Evolutionary conservation across 2,888 invertebrate species (phyloP).

Genomic region (Eupithecia abbreviata): DNA sequence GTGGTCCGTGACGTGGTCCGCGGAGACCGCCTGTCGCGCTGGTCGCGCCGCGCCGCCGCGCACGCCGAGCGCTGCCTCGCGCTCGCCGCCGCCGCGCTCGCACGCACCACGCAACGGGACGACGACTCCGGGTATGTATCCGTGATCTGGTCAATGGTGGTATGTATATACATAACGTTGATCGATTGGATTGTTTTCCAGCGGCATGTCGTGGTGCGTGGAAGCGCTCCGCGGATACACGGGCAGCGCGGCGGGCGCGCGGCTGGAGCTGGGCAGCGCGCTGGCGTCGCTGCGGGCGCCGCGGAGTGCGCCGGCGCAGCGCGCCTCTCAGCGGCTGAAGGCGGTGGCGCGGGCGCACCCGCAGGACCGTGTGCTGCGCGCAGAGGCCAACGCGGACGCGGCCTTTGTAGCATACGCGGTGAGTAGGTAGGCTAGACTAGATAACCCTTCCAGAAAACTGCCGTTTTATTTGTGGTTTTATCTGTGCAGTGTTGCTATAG

Average conservation of each 20-base stretch:
- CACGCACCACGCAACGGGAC: conserved; percentile 59
- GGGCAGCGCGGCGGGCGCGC: conserved; percentile 88
- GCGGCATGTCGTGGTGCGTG: conserved; percentile 91
- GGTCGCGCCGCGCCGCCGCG: conserved; percentile 74
- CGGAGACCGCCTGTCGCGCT: conserved; percentile 74
- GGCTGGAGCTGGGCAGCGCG: conserved; percentile 94
- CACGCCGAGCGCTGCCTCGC: conserved; percentile 78
- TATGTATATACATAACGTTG: too few species aligned
- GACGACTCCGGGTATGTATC: conserved; percentile 62
- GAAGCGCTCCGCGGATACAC: conserved; percentile 95
- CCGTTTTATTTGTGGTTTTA: too few species aligned
- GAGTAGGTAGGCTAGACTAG: conserved; percentile 29
- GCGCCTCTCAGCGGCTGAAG: conserved; percentile 68
- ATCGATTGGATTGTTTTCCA: conserved; percentile 33
- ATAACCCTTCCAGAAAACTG: too few species aligned
- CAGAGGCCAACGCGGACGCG: conserved; percentile 77
- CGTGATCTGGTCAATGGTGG: too few species aligned
- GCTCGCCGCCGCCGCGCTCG: conserved; percentile 76
- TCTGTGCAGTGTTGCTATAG: too few species aligned
- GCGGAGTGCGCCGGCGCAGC: conserved; percentile 48
- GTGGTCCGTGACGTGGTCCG: conserved; percentile 78
- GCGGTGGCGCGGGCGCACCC: conserved; percentile 76
- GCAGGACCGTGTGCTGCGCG: conserved; percentile 70
- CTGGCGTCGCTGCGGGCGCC: conserved; percentile 90
- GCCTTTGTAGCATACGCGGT: conserved; percentile 79